Conservation (phyloP, 1,140 invertebrate genomes). For the Ceratosolen solmsi region DNA sequence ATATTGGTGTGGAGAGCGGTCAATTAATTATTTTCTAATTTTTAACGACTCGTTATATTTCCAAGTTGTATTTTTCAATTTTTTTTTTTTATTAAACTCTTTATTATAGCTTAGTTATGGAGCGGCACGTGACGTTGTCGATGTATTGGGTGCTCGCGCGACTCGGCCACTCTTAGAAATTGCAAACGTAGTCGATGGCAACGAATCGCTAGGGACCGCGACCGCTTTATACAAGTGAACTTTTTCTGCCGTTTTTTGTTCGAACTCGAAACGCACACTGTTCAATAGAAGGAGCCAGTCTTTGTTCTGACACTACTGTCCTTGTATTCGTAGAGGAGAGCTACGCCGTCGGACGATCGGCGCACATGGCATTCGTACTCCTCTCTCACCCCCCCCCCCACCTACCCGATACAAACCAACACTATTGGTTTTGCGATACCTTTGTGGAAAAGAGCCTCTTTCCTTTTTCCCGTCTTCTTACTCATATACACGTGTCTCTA, state of each 20-base stretch:
- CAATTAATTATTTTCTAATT: too few relatives aligned
- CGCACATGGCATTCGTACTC: constrained; percentile 3
- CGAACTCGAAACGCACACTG: neutral
- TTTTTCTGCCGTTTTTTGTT: constrained; percentile 30
- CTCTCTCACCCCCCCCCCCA: neutral
- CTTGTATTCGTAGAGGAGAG: neutral
- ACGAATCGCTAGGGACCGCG: constrained; percentile 52
- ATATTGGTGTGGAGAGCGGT: too few relatives aligned
- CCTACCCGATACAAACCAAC: neutral
- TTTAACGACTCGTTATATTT: too few relatives aligned
- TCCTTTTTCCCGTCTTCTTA: neutral
- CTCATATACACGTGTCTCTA: neutral
- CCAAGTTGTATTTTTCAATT: too few relatives aligned
- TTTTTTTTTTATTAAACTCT: too few relatives aligned
- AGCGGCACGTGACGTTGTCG: too few relatives aligned
- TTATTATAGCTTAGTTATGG: too few relatives aligned
- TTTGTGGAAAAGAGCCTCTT: neutral
- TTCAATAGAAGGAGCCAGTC: constrained; percentile 24
- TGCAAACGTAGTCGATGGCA: constrained; percentile 57
- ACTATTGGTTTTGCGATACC: neutral
- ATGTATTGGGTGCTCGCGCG: too few relatives aligned
- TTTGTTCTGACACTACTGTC: neutral
- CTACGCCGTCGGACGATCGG: neutral
- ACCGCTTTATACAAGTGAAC: too few relatives aligned
- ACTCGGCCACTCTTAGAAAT: constrained; percentile 41